phyloP scores from a whole-genome alignment of 2,797 vertebrate genomes.

The Helostoma temminkii region DNA sequence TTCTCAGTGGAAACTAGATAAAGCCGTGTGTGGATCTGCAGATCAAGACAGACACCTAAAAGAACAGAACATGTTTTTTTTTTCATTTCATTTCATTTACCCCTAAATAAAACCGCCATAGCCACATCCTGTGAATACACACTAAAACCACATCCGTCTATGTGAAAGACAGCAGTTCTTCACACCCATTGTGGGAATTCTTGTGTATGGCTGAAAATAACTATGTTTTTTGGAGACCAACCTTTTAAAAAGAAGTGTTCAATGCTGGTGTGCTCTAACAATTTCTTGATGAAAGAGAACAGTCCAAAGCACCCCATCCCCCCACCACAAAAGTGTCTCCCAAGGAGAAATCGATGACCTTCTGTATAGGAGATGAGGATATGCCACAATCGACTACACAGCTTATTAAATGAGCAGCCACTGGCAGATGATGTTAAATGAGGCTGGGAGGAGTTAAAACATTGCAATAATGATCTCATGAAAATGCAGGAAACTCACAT shows the following conservation, averaged over 20 bases:
- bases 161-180: constrained; percentile 9
- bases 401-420: constrained; percentile 56
- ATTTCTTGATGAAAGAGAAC: constrained; percentile 56
- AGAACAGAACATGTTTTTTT: background rate
- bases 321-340: constrained; percentile 32
- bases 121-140: constrained; percentile 51
- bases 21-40: background rate
- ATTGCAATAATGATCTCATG: constrained; percentile 11
- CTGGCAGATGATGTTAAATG: constrained; percentile 55
- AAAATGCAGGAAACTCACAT: constrained; percentile 25
- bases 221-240: constrained; percentile 16
- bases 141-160: constrained; percentile 39
- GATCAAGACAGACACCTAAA: background rate
- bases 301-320: background rate
- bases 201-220: constrained; percentile 8
- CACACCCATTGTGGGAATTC: background rate
- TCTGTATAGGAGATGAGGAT: constrained; percentile 61
- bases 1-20: background rate
- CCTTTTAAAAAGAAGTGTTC: constrained; percentile 9
- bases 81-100: constrained; percentile 1
- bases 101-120: constrained; percentile 27
- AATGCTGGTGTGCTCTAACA: constrained; percentile 24
- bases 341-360: constrained; percentile 64
- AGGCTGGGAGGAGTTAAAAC: constrained; percentile 36
- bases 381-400: constrained; percentile 53